These are phyloP conservation scores for Hexactinellida sp. DNA, from an alignment of 37 sponge, comb jelly and placozoan genomes.

Conservation along the genomic window DNA sequence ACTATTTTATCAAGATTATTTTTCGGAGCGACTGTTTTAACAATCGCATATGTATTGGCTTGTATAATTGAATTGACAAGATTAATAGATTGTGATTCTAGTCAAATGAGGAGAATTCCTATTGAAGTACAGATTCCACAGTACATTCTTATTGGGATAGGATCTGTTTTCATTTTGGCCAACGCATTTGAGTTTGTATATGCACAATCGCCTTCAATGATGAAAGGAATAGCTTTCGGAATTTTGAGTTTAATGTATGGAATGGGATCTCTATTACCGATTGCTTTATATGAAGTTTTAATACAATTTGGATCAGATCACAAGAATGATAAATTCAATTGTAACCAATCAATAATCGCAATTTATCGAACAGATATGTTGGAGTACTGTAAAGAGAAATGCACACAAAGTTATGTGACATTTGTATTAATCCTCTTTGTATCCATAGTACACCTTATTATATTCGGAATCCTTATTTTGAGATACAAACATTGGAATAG, in stretches of 20 bases:
- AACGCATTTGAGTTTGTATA: neutral
- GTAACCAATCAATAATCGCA: neutral
- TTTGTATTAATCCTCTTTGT: neutral
- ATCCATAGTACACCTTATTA: neutral
- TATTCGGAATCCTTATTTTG: neutral
- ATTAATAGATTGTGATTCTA: neutral
- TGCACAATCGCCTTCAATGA: neutral
- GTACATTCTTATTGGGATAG: neutral
- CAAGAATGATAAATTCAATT: neutral
- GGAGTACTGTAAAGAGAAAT: neutral
- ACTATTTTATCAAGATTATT: neutral
- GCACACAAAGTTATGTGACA: neutral
- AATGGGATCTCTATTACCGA: neutral
- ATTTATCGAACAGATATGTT: slow-evolving; percentile 2
- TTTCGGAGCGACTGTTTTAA: neutral
- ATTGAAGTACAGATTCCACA: neutral
- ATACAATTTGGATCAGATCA: neutral
- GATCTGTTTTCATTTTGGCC: neutral
- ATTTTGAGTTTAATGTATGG: neutral
- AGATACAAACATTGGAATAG: neutral
- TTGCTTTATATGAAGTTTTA: neutral
- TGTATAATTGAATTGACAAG: neutral
- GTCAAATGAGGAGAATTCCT: neutral
- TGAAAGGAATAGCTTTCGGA: neutral
- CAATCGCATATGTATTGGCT: neutral